Evolutionary conservation across 2,797 vertebrate genomes (phyloP), one percentile per base, ranked within the genome.

Genomic region (Hydrophis major): DNA sequence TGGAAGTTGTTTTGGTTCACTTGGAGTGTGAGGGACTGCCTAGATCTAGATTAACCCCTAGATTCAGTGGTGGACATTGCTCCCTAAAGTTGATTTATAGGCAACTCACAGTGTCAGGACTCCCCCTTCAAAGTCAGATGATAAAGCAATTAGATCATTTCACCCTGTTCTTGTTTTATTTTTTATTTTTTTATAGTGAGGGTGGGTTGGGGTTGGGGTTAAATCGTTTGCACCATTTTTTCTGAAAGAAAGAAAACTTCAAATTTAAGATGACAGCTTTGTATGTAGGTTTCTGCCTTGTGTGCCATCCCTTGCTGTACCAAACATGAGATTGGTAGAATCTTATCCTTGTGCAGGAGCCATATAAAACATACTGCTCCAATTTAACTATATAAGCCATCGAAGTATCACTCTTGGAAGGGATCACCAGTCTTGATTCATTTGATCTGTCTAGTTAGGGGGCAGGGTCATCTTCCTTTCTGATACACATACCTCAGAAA

Each of bases 41-140:
- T 0, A 1, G 95, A 90, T 88, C 66, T 0, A 0, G 95, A 89
- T 88, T 94, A 91, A 89, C 91, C 86, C 94, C 94, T 32, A 61
- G 78, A 25, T 92, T 91, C 55, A n/a, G 4, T 90, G 56, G 56
- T 57, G 7, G 55, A 1, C 2, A 47, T 69, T 25, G 12, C 59
- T 89, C 69, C 1, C 14, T 6, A 53, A 78, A 6, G 10, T 2
- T 60, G 86, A 92, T 90, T 92, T 86, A 47, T 28, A 86, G 69
- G 50, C 94, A 78, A 32, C 4, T 27, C n/a, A 27, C 6, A 56
- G 42, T 55, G 92, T 60, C 42, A 87, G 50, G 88, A 2, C 5
- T 18, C 88, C 59, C 37, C 63, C 63, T 53, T 27, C 42, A 22
- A 89, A 66, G 32, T 74, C 5, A 74, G 59, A 37, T 22, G 57